Evolutionary conservation across 1,140 invertebrate genomes (phyloP).

Genomic region (Cotesia typhae): DNA sequence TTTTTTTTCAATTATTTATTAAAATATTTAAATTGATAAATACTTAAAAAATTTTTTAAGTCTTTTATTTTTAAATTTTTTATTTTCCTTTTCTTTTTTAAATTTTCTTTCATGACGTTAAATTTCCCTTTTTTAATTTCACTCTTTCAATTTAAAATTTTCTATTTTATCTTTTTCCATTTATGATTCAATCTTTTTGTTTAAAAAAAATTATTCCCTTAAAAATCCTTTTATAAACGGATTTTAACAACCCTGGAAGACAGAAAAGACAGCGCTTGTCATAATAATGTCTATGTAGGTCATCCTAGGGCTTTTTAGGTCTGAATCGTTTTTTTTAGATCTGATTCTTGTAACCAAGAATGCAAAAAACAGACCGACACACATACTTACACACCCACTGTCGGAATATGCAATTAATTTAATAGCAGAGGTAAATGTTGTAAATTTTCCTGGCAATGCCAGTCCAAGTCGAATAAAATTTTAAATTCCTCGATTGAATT

Average conservation of each 20-base stretch:
- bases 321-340: not conserved
- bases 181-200: too few relatives aligned
- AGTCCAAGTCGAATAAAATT: slow-evolving; percentile 21
- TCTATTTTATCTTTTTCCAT: too few relatives aligned
- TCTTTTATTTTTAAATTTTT: too few relatives aligned
- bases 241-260: slow-evolving; percentile 24
- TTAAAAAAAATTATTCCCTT: too few relatives aligned
- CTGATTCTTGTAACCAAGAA: not conserved
- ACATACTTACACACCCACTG: not conserved
- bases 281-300: slow-evolving; percentile 6
- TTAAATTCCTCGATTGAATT: not conserved
- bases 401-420: not conserved
- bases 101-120: too few relatives aligned
- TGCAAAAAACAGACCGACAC: not conserved
- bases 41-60: too few relatives aligned
- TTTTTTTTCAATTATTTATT: too few relatives aligned
- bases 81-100: too few relatives aligned
- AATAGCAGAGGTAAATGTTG: not conserved
- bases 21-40: too few relatives aligned
- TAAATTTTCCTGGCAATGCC: not conserved
- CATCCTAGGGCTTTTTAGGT: slow-evolving; percentile 30
- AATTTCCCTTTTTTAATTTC: too few relatives aligned
- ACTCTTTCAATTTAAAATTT: too few relatives aligned
- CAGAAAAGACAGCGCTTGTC: not conserved
- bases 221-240: too few relatives aligned